A percentile compares a stretch with the other conserved stretches of the same genome.
These are phyloP conservation scores for Stictonetta naevosa DNA, from an alignment of 2,113 vertebrate species.

Conservation along the genomic window DNA sequence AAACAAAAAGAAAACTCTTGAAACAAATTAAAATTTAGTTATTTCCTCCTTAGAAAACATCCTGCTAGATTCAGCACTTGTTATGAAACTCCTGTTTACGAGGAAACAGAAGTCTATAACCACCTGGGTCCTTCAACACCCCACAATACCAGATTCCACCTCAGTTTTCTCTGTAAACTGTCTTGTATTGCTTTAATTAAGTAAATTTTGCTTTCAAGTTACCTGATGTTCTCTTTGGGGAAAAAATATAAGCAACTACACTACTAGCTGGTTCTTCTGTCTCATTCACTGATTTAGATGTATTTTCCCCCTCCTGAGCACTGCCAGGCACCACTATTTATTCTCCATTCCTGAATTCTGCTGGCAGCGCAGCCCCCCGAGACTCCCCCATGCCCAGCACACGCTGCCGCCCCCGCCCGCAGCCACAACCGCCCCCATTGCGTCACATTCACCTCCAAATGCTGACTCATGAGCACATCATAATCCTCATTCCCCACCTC, in stretches of 20 bases:
- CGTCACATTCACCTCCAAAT: accelerated
- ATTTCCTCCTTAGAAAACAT: neutral
- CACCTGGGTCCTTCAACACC: neutral
- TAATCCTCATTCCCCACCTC: neutral
- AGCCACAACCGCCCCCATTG: accelerated
- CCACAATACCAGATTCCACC: neutral
- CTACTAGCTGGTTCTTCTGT: neutral
- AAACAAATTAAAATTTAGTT: neutral
- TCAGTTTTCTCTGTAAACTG: neutral
- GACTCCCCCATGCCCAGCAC: accelerated
- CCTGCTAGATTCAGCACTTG: neutral
- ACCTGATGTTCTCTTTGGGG: neutral
- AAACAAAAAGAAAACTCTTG: neutral
- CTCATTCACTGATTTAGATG: accelerated
- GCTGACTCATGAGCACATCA: neutral
- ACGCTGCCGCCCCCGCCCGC: accelerated
- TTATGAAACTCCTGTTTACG: neutral
- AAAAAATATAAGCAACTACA: neutral
- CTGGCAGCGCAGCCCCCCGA: accelerated
- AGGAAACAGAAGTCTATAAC: neutral
- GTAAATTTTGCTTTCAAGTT: neutral
- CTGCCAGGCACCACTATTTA: neutral
- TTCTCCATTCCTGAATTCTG: accelerated
- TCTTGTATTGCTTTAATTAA: neutral
- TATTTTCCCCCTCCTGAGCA: neutral